Conservation (phyloP, 1,140 invertebrate species). For the Drosophila nigrodunni region DNA sequence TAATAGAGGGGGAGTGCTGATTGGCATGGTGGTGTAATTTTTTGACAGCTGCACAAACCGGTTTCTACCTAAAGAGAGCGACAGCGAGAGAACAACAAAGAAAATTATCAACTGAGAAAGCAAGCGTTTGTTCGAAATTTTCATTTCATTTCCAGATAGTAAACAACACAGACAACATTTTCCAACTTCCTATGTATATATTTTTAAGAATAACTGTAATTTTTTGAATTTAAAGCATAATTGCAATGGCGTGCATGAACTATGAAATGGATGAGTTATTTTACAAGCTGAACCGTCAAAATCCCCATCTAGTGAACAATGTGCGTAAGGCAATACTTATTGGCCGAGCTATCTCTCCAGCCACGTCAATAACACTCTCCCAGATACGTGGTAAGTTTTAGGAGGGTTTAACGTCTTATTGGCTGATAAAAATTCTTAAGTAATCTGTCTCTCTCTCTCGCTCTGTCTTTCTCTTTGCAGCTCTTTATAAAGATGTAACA, state of each 20-base stretch:
- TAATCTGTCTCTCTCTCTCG: neutral
- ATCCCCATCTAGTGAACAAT: conserved; percentile 41
- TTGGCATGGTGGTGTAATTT: conserved; percentile 4
- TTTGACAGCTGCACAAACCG: conserved; percentile 46
- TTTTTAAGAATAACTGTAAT: neutral
- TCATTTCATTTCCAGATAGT: conserved; percentile 7
- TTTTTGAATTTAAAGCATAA: neutral
- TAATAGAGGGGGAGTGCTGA: neutral
- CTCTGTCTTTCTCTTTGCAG: conserved; percentile 30
- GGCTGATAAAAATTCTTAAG: conserved; percentile 4
- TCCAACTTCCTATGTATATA: neutral
- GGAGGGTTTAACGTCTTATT: neutral
- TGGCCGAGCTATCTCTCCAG: conserved; percentile 37
- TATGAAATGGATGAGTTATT: conserved; percentile 44
- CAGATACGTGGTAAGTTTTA: conserved; percentile 64
- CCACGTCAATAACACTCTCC: conserved; percentile 48
- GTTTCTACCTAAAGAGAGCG: conserved; percentile 31
- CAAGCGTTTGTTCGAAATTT: neutral
- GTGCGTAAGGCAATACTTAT: conserved; percentile 39
- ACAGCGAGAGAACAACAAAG: neutral
- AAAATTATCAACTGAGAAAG: neutral
- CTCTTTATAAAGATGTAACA: conserved; percentile 40
- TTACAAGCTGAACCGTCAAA: conserved; percentile 47
- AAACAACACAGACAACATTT: neutral
- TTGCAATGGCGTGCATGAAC: conserved; percentile 25